Conservation (phyloP, 2,113 vertebrate genomes). For the Andinoacara biseriatus region DNA sequence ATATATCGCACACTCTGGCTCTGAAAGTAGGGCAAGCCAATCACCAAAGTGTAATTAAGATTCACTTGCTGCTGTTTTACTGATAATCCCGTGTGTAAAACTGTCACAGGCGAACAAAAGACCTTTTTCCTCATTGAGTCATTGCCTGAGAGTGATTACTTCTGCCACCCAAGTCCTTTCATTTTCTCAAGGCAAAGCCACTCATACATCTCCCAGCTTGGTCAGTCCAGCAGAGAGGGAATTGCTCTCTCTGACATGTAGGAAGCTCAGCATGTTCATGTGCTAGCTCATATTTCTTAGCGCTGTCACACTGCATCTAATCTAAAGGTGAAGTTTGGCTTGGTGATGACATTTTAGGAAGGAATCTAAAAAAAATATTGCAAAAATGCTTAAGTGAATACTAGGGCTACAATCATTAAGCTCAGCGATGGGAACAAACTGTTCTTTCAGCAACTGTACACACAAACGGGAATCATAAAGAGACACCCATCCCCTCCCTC, state of each 20-base stretch:
- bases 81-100: constrained; percentile 71
- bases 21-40: constrained; percentile 37
- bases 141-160: constrained; percentile 62
- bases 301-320: neutral
- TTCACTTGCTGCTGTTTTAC: constrained; percentile 70
- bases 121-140: constrained; percentile 56
- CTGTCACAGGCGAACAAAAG: constrained; percentile 67
- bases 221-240: constrained; percentile 26
- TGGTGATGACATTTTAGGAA: neutral
- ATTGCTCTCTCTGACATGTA: constrained; percentile 43
- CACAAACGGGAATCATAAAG: constrained; percentile 62
- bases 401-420: neutral
- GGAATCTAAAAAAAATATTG: neutral
- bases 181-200: constrained; percentile 50
- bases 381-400: neutral
- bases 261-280: constrained; percentile 42
- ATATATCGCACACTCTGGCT: constrained; percentile 33
- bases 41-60: constrained; percentile 74
- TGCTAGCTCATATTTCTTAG: constrained; percentile 1
- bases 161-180: constrained; percentile 61
- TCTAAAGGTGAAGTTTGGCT: constrained; percentile 5
- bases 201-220: constrained; percentile 40
- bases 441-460: constrained; percentile 62
- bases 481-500: constrained; percentile 4
- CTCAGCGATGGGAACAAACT: constrained; percentile 40